These are phyloP conservation scores for Chaetodon auriga DNA, from an alignment of 2,113 vertebrate genomes.

Conservation along the genomic window DNA sequence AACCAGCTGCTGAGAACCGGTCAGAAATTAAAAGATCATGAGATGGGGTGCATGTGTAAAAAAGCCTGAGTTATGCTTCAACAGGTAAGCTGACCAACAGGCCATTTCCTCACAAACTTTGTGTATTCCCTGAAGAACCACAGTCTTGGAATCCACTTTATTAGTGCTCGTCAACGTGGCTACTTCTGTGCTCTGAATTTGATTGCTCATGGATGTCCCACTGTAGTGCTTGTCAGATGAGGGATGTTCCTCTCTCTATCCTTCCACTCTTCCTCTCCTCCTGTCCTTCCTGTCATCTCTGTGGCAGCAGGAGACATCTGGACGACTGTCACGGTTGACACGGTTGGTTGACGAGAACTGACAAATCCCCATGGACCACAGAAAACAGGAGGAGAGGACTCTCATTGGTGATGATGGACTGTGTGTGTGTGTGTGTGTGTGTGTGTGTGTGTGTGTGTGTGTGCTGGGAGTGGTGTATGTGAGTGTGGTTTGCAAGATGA, in stretches of 20 bases:
- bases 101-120: conserved; percentile 64
- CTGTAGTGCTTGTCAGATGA: conserved; percentile 71
- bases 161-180: conserved; percentile 76
- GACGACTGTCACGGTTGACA: conserved; percentile 87
- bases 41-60: not conserved
- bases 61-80: conserved; percentile 38
- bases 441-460: conserved; percentile 17
- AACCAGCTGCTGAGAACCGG: conserved; percentile 35
- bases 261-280: conserved; percentile 62
- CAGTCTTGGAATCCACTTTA: conserved; percentile 71
- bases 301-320: conserved; percentile 87
- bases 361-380: conserved; percentile 82
- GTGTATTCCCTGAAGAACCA: conserved; percentile 64
- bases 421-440: conserved; percentile 49
- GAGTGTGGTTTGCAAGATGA: conserved; percentile 50
- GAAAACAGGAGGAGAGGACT: conserved; percentile 77
- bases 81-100: conserved; percentile 52
- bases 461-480: conserved; percentile 15
- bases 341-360: conserved; percentile 83
- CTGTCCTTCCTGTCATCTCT: conserved; percentile 75
- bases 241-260: conserved; percentile 70
- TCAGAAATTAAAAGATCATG: conserved; percentile 19
- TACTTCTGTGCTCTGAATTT: conserved; percentile 68
- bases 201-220: conserved; percentile 70
- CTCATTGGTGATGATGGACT: conserved; percentile 78